These are phyloP conservation scores for Takifugu ocellatus DNA, from an alignment of 2,797 vertebrate species.

Conservation along the genomic window DNA sequence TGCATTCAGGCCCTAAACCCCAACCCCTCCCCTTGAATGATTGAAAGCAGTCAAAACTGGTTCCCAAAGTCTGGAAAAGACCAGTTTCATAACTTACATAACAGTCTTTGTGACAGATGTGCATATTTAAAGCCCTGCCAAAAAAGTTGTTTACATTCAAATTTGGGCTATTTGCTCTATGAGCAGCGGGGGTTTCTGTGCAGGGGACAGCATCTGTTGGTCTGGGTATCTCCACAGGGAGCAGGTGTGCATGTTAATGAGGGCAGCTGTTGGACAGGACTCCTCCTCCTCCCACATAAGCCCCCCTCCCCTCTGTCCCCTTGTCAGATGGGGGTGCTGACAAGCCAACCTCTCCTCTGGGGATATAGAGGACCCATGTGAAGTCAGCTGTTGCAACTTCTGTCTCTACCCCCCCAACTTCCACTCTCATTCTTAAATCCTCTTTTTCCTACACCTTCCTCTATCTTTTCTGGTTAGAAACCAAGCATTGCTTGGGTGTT, in stretches of 20 bases:
- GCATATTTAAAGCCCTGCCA: background rate
- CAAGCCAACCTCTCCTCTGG: constrained; percentile 64
- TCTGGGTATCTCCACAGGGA: constrained; percentile 81
- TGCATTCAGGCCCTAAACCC: constrained; percentile 60
- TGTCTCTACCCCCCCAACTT: constrained; percentile 33
- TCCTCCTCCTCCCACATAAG: constrained; percentile 44
- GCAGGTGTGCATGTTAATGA: constrained; percentile 90
- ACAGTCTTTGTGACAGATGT: background rate
- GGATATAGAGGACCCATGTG: constrained; percentile 69
- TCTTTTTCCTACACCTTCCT: constrained; percentile 45
- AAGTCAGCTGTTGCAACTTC: constrained; percentile 75
- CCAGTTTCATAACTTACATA: background rate
- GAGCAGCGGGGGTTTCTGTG: constrained; percentile 50
- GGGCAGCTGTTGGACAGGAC: constrained; percentile 79
- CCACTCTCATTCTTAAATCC: constrained; percentile 24
- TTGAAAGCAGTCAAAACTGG: background rate
- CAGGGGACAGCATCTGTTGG: constrained; percentile 80
- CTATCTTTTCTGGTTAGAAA: background rate
- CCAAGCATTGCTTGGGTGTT: background rate
- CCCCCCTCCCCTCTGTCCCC: constrained; percentile 51
- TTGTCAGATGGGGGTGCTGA: constrained; percentile 65
- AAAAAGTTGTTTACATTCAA: constrained; percentile 60
- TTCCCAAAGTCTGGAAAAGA: background rate
- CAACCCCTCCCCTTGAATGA: constrained; percentile 21
- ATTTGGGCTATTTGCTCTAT: constrained; percentile 46